These are phyloP conservation scores for Drosophila quinaria DNA, from an alignment of 2,888 invertebrate genomes.

Conservation along the genomic window DNA sequence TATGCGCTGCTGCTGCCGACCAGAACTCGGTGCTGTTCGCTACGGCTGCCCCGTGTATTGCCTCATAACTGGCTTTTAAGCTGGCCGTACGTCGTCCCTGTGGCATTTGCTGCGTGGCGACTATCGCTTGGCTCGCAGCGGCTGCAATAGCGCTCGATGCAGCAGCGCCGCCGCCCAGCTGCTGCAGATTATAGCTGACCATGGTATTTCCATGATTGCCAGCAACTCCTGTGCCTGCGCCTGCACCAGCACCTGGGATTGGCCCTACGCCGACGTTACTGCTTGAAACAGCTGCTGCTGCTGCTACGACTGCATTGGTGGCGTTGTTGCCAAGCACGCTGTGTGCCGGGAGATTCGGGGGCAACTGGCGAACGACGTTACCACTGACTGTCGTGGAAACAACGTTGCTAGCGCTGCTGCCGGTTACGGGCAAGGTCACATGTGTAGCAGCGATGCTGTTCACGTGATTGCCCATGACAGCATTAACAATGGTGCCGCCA, in stretches of 20 bases:
- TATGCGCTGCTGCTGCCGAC: slow-evolving; percentile 88
- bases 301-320: slow-evolving; percentile 6
- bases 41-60: slow-evolving; percentile 90
- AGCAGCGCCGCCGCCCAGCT: slow-evolving; percentile 89
- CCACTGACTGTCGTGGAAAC: slow-evolving; percentile 16
- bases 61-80: slow-evolving; percentile 97
- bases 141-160: slow-evolving; percentile 96
- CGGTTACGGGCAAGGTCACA: slow-evolving; percentile 76
- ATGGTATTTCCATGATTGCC: slow-evolving; percentile 58
- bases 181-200: slow-evolving; percentile 90
- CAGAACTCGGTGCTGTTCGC: slow-evolving; percentile 89
- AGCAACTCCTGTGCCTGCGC: slow-evolving; percentile 7
- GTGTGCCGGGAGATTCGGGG: slow-evolving; percentile 52
- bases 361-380: slow-evolving; percentile 59
- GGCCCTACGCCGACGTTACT: slow-evolving; percentile 28
- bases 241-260: slow-evolving; percentile 5
- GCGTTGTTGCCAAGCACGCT: slow-evolving; percentile 28
- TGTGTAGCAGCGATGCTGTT: slow-evolving; percentile 42
- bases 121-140: slow-evolving; percentile 98
- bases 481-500: slow-evolving; percentile 19
- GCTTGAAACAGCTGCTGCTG: slow-evolving; percentile 16
- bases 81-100: slow-evolving; percentile 97
- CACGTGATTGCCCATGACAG: slow-evolving; percentile 45
- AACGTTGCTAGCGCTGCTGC: slow-evolving; percentile 25
- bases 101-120: slow-evolving; percentile 98